Evolutionary conservation across 2,888 invertebrate species (phyloP).

Genomic region (Cosmorhoe ocellata): DNA sequence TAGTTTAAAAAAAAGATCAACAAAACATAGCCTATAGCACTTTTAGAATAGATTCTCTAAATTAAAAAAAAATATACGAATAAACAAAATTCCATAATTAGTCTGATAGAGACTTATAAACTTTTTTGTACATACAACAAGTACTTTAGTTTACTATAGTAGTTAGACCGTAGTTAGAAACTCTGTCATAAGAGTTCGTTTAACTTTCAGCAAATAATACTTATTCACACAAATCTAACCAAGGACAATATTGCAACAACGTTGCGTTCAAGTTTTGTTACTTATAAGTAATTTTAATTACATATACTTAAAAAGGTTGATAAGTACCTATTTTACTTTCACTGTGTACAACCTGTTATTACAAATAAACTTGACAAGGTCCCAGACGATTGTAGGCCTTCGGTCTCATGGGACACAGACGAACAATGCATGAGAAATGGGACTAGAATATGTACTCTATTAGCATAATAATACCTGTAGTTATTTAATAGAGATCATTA

Average conservation of each 20-base stretch:
- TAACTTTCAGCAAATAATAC: too few relatives aligned
- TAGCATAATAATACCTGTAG: slow-evolving; percentile 30
- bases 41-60: too few relatives aligned
- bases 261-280: slow-evolving; percentile 14
- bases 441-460: slow-evolving; percentile 19
- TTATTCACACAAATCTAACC: not conserved
- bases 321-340: slow-evolving; percentile 19
- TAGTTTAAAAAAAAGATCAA: too few relatives aligned
- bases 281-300: slow-evolving; percentile 6
- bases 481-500: slow-evolving; percentile 36
- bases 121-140: too few relatives aligned
- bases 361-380: slow-evolving; percentile 24
- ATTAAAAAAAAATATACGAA: too few relatives aligned
- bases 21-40: too few relatives aligned
- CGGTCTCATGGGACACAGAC: slow-evolving; percentile 19
- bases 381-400: slow-evolving; percentile 25
- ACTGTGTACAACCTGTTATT: slow-evolving; percentile 25
- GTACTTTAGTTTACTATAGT: too few relatives aligned
- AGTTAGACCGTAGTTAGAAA: too few relatives aligned
- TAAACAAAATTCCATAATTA: too few relatives aligned
- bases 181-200: too few relatives aligned
- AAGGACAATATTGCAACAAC: slow-evolving; percentile 17
- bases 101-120: too few relatives aligned
- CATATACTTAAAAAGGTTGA: not conserved
- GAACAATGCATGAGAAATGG: slow-evolving; percentile 36